A percentile compares a stretch with the other conserved stretches of the same genome.
Conservation (phyloP, 2,888 invertebrate genomes). For the Coelopa pilipes region DNA sequence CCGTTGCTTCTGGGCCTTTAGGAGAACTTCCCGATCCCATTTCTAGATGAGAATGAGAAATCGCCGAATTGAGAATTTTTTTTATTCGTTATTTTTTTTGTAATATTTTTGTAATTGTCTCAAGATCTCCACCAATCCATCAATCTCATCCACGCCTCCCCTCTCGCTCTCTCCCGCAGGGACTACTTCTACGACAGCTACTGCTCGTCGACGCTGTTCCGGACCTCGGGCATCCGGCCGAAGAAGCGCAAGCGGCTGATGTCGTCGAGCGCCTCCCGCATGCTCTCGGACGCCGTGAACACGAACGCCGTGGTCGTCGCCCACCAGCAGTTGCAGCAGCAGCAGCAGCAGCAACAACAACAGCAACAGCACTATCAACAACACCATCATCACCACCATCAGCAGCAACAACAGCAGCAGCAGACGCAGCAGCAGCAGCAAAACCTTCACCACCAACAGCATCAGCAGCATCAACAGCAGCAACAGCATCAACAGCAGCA, state of each 20-base stretch:
- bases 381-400: constrained; percentile 55
- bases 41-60: too few species aligned
- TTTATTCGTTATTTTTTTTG: too few species aligned
- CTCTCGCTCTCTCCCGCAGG: constrained; percentile 65
- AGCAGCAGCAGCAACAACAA: constrained; percentile 53
- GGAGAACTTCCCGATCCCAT: too few species aligned
- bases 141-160: background rate
- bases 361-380: constrained; percentile 47
- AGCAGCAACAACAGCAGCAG: constrained; percentile 50
- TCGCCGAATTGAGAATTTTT: too few species aligned
- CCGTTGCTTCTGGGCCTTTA: too few species aligned
- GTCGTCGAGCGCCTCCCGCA: constrained; percentile 56
- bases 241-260: constrained; percentile 67
- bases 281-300: constrained; percentile 55
- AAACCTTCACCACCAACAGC: constrained; percentile 52
- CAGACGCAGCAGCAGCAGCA: constrained; percentile 51
- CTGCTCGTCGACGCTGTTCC: constrained; percentile 65
- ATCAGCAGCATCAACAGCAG: constrained; percentile 53
- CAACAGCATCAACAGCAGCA: constrained; percentile 52
- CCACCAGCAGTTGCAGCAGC: constrained; percentile 55
- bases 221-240: constrained; percentile 62
- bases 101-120: too few species aligned
- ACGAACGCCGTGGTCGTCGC: constrained; percentile 58
- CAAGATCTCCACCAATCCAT: too few species aligned
- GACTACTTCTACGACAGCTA: constrained; percentile 72